Base-by-base conservation (phyloP, 2,113 vertebrate genomes). In the Gyps fulvus region DNA sequence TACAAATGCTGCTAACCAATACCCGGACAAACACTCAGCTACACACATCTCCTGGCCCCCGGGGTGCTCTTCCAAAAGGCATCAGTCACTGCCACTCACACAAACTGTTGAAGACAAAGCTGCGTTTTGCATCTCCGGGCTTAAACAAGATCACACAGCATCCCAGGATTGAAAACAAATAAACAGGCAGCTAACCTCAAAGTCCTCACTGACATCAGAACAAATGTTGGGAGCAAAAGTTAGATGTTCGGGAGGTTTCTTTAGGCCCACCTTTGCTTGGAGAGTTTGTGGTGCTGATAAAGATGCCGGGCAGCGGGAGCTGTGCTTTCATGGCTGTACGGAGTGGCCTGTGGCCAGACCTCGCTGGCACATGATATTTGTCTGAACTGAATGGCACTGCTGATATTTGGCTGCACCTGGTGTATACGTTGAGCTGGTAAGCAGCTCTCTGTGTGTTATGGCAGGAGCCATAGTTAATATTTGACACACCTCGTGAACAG, bases 111-210 rank as follows among this genome's bases (percentile, higher is more conserved):
- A 91, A 73, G 78, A 49, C 81, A 95, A 92, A 65, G 62, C 70
- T 95, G 93, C 38, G 1, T 92, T 97, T 89, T 93, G 62, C 93
- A 90, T 93, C 82, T 96, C 71, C 23, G 0, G 66, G 66, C 84
- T 94, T 87, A 73, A 93, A 95, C 93, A 77, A 94, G 91, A 91
- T 94, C 87, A 92, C 83, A 85, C 66, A 80, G 29, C 74, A 83
- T 62, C 87, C 71, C 87, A 84, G 66, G 81, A 95, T 7, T 0
- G 21, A 94, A 96, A 95, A 85, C 59, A 97, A 97, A 94, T 59
- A 95, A 96, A 96, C 95, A 95, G 42, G 54, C 84, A 95, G 89
- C 93, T 50, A 93, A 86, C 78, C 93, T 95, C 96, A 62, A 42
- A 92, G 90, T 93, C 83, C 61, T 74, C 54, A 7, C 62, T 88